phyloP scores from a whole-genome alignment of 2,113 vertebrate genomes.

The Antigone vipio region DNA sequence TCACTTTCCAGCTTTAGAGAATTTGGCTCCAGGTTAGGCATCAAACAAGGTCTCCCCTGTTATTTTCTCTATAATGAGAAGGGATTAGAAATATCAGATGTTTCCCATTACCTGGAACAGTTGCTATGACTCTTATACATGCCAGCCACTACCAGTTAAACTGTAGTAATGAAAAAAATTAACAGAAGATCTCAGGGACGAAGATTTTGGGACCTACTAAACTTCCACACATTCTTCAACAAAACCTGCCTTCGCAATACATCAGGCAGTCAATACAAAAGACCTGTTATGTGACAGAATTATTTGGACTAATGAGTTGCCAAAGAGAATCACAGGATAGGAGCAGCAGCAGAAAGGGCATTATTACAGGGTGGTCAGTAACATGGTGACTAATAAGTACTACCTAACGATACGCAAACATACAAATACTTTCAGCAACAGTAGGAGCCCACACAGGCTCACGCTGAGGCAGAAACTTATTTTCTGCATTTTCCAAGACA shows the following conservation, averaged over 20 bases:
- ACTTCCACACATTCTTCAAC: not conserved
- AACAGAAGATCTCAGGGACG: not conserved
- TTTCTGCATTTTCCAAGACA: not conserved
- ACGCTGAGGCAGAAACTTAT: not conserved
- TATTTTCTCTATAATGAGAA: not conserved
- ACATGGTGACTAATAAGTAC: not conserved
- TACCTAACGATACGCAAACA: not conserved
- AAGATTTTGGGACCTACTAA: not conserved
- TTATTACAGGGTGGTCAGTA: not conserved
- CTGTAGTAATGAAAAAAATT: not conserved
- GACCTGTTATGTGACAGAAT: not conserved
- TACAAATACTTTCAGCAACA: not conserved
- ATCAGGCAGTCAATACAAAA: not conserved
- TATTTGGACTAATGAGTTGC: not conserved
- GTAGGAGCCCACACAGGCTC: not conserved
- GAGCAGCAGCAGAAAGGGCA: not conserved
- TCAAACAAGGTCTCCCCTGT: not conserved
- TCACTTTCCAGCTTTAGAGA: not conserved
- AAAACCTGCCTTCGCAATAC: not conserved
- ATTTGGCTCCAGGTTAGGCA: not conserved
- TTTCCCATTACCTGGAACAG: not conserved
- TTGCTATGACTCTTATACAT: rapidly evolving
- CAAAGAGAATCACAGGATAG: not conserved
- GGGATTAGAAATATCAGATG: not conserved
- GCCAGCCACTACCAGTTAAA: not conserved